Base-by-base conservation (phyloP, 2,113 vertebrate species). In the Strix uralensis region DNA sequence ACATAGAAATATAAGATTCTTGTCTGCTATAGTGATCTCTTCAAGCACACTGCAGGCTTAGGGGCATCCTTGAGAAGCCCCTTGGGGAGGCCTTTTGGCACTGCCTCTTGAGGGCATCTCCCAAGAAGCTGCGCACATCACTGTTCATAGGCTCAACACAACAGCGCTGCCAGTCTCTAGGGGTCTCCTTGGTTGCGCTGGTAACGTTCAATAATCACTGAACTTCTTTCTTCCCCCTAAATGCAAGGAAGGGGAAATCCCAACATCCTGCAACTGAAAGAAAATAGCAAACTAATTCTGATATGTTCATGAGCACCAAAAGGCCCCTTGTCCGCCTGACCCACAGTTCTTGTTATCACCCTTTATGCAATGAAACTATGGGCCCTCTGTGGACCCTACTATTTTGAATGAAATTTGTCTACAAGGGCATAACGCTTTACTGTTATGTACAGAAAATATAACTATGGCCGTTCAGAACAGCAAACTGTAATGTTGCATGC, bases 341-440 rank as follows among this genome's bases (percentile, higher is more conserved):
- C 57, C 90, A 80, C 42, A 42, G 44, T 69, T 90, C 86, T 67
- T 91, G 34, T 69, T 69, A 57, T 71, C 73, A 67, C 21, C 49
- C 78, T 74, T 94, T 83, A 65, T 81, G 49, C 10, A 14, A 63
- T 58, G 25, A 57, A 96, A 97, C 96, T 89, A 55, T 86, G 88
- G 71, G 32, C 46, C 27, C 57, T 92, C 94, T 96, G 94, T 97
- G 74, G 74, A 27, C 78, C 38, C 49, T 72, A 69, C 83, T 80
- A 18, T 81, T 96, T 79, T 92, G 87, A 92, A 96, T 96, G 74
- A 96, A 97, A 91, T 97, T 98, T 96, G 63, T 79, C 87, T 92
- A 94, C 96, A 93, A 93, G 93, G 78, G 90, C 92, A 97, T 95
- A 97, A 92, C 38, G 49, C 85, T 91, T 97, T 71, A 88, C 90